These are phyloP conservation scores for Dascyllus trimaculatus DNA, from an alignment of 2,113 vertebrate genomes.

Conservation along the genomic window DNA sequence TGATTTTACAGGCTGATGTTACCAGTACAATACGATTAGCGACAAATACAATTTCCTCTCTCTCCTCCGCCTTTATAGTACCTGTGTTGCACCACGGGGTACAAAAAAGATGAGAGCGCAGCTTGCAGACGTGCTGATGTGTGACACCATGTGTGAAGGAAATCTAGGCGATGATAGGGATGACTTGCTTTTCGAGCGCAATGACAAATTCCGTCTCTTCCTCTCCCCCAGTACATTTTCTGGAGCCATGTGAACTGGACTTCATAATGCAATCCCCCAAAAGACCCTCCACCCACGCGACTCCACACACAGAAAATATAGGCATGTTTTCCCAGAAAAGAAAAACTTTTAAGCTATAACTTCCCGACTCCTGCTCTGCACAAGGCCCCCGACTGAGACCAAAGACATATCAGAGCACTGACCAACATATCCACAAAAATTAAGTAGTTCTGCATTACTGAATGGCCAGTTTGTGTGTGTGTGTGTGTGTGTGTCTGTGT, in stretches of 20 bases:
- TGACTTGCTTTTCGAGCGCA: conserved; percentile 37
- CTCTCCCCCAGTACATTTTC: conserved; percentile 30
- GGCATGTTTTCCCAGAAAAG: neutral
- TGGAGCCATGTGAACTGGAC: conserved; percentile 42
- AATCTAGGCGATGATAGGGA: conserved; percentile 20
- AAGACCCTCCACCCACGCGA: neutral
- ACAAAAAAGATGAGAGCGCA: conserved; percentile 16
- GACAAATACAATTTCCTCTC: neutral
- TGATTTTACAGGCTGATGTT: conserved; percentile 10
- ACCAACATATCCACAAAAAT: conserved; percentile 7
- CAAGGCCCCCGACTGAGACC: neutral
- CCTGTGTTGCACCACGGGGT: neutral
- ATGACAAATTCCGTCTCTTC: conserved; percentile 37
- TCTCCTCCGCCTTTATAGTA: neutral
- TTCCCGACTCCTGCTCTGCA: neutral
- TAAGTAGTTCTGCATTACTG: neutral
- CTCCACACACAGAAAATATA: neutral
- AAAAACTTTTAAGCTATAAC: neutral
- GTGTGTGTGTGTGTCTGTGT: too few species aligned
- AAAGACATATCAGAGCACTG: neutral
- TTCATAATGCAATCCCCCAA: conserved; percentile 24
- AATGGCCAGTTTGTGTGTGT: neutral
- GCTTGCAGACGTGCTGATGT: conserved; percentile 25
- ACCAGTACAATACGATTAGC: neutral
- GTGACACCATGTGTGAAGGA: conserved; percentile 16